These are phyloP conservation scores for Argyresthia albistria DNA, from an alignment of 2,888 invertebrate genomes.

Conservation along the genomic window DNA sequence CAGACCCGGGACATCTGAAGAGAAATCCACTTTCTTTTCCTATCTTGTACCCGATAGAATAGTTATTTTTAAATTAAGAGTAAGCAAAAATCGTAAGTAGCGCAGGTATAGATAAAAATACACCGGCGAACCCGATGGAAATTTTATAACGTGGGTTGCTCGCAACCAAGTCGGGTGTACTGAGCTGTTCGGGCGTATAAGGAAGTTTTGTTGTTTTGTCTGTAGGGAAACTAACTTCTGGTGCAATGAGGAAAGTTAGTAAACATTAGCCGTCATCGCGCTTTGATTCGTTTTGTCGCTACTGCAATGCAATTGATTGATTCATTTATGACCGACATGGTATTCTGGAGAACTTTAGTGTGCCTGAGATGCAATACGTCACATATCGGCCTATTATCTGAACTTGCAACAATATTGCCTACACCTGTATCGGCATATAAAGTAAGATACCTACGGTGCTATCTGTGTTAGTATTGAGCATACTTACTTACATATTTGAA, in stretches of 20 bases:
- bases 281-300: too few species aligned
- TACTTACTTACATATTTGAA: neutral
- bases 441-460: neutral
- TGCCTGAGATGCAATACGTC: too few species aligned
- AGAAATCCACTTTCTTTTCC: constrained; percentile 23
- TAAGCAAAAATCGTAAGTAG: neutral
- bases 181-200: neutral
- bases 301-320: too few species aligned
- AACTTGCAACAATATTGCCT: too few species aligned
- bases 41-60: constrained; percentile 30
- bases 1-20: constrained; percentile 38
- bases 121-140: neutral
- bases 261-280: too few species aligned
- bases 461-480: neutral
- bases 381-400: too few species aligned
- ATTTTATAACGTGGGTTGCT: neutral
- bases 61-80: constrained; percentile 46
- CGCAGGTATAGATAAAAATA: neutral
- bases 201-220: too few species aligned
- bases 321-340: too few species aligned
- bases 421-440: neutral
- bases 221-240: too few species aligned
- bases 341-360: too few species aligned
- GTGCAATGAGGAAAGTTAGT: too few species aligned
- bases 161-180: neutral